Percentiles rank a stretch among this genome's conserved stretches.
These are phyloP conservation scores for Accipiter cooperii DNA, from an alignment of 2,113 vertebrate species.

Conservation along the genomic window DNA sequence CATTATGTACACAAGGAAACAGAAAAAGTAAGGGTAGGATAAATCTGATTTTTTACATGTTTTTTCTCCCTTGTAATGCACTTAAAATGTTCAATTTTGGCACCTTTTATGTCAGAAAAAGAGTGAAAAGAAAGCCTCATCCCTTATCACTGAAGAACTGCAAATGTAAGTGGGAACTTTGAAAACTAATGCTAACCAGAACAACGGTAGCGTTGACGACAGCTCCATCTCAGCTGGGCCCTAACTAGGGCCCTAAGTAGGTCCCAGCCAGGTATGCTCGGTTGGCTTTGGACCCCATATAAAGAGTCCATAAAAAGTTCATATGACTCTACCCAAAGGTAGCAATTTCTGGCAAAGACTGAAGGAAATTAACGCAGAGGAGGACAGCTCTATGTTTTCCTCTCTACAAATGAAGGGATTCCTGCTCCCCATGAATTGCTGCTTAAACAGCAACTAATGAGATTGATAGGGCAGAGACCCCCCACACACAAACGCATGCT, in stretches of 20 bases:
- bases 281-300: neutral
- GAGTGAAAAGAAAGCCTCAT: neutral
- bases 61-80: neutral
- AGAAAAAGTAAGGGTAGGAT: neutral
- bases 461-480: neutral
- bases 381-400: neutral
- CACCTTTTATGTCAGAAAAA: neutral
- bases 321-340: neutral
- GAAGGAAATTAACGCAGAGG: neutral
- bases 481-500: rapidly evolving
- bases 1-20: neutral
- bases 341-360: neutral
- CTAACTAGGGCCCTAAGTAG: no score
- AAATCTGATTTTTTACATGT: neutral
- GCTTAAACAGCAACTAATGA: neutral
- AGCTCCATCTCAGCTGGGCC: neutral
- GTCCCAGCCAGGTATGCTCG: neutral
- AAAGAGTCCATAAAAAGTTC: neutral
- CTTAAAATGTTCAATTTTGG: neutral
- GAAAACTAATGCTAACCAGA: neutral
- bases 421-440: neutral
- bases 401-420: neutral
- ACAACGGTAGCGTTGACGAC: neutral
- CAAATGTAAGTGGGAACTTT: neutral
- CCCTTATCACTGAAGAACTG: neutral